A percentile compares a stretch with the other conserved stretches of the same genome.
Conservation (phyloP, 1,140 invertebrate species). For the Formica exsecta region DNA sequence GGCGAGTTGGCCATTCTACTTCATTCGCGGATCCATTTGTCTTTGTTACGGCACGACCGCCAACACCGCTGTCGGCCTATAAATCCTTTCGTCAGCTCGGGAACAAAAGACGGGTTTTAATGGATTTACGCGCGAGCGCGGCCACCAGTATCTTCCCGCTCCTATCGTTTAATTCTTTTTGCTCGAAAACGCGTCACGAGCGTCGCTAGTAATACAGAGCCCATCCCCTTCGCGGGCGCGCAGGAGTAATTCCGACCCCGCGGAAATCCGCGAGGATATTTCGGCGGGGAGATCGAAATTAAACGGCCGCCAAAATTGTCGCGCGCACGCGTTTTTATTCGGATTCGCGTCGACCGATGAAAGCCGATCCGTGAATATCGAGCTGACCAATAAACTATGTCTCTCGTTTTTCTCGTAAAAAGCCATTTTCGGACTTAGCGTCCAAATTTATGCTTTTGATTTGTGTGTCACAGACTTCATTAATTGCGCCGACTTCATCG, state of each 20-base stretch:
- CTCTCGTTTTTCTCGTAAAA: neutral
- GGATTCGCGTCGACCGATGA: neutral
- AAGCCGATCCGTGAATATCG: neutral
- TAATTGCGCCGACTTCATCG: too few relatives aligned
- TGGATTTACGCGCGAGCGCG: constrained; percentile 44
- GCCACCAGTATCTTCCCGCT: constrained; percentile 37
- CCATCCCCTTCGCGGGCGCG: neutral
- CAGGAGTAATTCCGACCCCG: constrained; percentile 19
- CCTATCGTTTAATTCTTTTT: constrained; percentile 49
- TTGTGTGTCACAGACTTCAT: too few relatives aligned
- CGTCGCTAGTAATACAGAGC: neutral
- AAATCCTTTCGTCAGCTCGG: constrained; percentile 56
- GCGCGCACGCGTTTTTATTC: constrained; percentile 22
- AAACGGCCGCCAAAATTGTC: constrained; percentile 45
- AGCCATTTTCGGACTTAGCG: too few relatives aligned
- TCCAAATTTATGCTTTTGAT: too few relatives aligned
- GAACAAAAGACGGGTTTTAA: constrained; percentile 60
- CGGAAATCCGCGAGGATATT: constrained; percentile 48
- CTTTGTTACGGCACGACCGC: constrained; percentile 52
- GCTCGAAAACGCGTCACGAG: constrained; percentile 29
- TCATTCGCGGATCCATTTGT: constrained; percentile 60
- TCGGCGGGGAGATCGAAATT: constrained; percentile 33
- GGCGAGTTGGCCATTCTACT: constrained; percentile 41
- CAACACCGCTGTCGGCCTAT: constrained; percentile 50
- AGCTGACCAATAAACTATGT: neutral